phyloP scores from a whole-genome alignment of 2,113 vertebrate genomes.

The Archilochus colubris region DNA sequence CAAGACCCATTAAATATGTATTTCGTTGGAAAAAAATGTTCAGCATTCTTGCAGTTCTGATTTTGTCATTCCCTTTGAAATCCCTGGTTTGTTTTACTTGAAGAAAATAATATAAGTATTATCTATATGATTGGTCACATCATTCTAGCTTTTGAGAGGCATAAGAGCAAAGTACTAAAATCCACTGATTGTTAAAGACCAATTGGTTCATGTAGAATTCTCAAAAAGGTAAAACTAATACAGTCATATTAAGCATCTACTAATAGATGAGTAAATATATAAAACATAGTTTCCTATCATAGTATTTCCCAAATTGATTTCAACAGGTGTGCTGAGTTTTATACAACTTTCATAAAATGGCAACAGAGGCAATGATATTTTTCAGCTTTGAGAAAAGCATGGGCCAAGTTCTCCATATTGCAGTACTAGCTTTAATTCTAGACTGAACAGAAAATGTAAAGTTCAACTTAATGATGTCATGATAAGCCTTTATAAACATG shows the following conservation, averaged over 20 bases:
- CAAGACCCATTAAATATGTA: background rate
- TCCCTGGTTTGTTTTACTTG: background rate
- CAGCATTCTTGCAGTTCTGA: background rate
- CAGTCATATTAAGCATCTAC: background rate
- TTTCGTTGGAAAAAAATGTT: background rate
- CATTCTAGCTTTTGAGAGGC: background rate
- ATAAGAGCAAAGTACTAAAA: slow-evolving; percentile 42
- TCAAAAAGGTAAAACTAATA: slow-evolving; percentile 16
- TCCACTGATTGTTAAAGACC: background rate
- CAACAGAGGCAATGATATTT: background rate
- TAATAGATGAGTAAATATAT: background rate
- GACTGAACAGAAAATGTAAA: background rate
- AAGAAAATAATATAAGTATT: slow-evolving; percentile 20
- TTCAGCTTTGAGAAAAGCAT: background rate
- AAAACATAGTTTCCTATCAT: background rate
- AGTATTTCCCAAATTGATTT: background rate
- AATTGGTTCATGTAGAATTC: slow-evolving; percentile 24
- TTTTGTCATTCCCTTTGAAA: background rate
- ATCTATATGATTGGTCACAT: slow-evolving; percentile 10
- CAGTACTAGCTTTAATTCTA: background rate
- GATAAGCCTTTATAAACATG: background rate
- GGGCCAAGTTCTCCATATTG: background rate
- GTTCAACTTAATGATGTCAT: background rate
- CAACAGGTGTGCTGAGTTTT: background rate
- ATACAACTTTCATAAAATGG: background rate